phyloP scores from a whole-genome alignment of 2,113 vertebrate genomes.

The Calyptommatus sinebrachiatus region DNA sequence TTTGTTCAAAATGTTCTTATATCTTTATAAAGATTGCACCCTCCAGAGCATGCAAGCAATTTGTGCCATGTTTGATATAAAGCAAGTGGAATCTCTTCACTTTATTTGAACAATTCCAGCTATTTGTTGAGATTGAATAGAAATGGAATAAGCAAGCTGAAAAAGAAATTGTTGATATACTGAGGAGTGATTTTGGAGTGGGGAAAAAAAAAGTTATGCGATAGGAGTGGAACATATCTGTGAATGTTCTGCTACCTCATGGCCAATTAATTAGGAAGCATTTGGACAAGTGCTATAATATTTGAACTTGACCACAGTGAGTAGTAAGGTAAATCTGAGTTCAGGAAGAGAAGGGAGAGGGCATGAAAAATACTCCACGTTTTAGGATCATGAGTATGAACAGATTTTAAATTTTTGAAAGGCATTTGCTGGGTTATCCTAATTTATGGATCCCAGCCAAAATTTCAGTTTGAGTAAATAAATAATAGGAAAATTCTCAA shows the following conservation, averaged over 20 bases:
- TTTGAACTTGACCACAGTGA: slow-evolving; percentile 16
- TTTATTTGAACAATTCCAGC: no score
- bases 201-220: neutral
- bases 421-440: neutral
- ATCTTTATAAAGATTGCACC: no score
- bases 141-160: neutral
- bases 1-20: no score
- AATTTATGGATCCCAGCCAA: slow-evolving; percentile 8
- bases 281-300: neutral
- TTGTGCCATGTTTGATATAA: no score
- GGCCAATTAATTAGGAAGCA: slow-evolving; percentile 12
- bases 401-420: neutral
- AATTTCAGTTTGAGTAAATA: neutral
- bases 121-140: neutral
- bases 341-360: neutral
- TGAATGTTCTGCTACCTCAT: slow-evolving; percentile 13
- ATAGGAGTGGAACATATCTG: slow-evolving; percentile 6
- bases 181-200: neutral
- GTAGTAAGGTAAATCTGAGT: neutral
- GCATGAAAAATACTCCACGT: neutral
- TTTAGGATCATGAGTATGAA: neutral
- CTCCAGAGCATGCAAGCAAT: no score
- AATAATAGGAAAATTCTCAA: neutral
- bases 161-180: neutral
- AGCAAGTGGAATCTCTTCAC: no score